Evolutionary conservation across 2,888 invertebrate genomes (phyloP).

Genomic region (Rambutsinella grinnellia): DNA sequence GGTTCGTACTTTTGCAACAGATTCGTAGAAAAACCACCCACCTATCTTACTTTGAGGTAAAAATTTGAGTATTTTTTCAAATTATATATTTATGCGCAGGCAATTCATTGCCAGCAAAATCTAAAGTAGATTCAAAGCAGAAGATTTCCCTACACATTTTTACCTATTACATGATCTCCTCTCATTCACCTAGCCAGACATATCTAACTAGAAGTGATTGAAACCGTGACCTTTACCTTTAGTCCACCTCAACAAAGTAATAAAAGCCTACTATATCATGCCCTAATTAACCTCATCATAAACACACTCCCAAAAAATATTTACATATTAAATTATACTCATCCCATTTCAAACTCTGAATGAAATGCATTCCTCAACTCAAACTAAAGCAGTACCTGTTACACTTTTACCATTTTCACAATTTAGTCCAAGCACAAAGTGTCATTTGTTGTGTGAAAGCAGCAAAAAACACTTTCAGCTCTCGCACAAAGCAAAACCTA

Average conservation of each 20-base stretch:
- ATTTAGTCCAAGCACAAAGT: neutral
- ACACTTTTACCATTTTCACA: neutral
- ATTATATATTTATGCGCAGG: no score
- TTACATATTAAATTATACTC: neutral
- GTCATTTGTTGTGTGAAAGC: neutral
- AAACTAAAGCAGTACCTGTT: neutral
- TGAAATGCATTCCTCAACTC: neutral
- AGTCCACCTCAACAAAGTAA: constrained; percentile 14
- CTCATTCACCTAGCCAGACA: neutral
- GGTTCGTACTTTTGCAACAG: no score
- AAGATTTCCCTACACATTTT: no score
- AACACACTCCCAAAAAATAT: neutral
- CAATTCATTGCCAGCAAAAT: no score
- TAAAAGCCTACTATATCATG: constrained; percentile 21
- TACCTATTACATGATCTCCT: neutral
- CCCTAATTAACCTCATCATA: constrained; percentile 36
- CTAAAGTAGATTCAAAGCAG: neutral
- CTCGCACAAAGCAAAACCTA: neutral
- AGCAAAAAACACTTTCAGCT: neutral
- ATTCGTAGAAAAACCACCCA: no score
- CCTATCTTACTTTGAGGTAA: no score
- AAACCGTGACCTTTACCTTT: constrained; percentile 50
- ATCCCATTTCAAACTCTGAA: neutral
- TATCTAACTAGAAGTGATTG: neutral
- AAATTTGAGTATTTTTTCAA: no score